Evolutionary conservation across 2,888 invertebrate genomes (phyloP).

Genomic region (Ochropleura leucogaster): DNA sequence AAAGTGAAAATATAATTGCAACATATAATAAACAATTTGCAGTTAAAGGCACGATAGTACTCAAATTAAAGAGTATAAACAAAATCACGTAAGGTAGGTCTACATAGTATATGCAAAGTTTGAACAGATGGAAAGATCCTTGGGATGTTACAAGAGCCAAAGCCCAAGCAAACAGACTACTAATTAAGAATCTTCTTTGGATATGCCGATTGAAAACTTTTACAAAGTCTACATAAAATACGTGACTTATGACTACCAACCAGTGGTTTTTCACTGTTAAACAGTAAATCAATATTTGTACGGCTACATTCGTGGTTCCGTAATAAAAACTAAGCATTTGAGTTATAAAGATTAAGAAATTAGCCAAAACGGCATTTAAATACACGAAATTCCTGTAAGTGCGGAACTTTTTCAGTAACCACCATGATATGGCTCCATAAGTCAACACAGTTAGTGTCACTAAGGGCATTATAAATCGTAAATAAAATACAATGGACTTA

Average conservation of each 20-base stretch:
- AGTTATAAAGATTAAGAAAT: background rate
- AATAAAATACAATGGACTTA: background rate
- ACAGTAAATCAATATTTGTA: background rate
- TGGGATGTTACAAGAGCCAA: background rate
- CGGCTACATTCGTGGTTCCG: background rate
- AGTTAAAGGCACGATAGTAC: background rate
- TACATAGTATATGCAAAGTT: background rate
- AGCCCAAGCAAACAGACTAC: conserved; percentile 1
- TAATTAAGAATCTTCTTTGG: conserved; percentile 5
- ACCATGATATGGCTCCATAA: conserved; percentile 14
- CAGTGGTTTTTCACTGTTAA: background rate
- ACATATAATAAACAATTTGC: conserved; percentile 8
- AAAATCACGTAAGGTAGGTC: rapidly evolving
- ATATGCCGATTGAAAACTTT: background rate
- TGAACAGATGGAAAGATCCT: background rate
- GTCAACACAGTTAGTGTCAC: background rate
- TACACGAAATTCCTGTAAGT: conserved; percentile 4
- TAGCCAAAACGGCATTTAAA: background rate
- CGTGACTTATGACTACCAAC: background rate
- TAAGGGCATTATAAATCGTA: background rate
- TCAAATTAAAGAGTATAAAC: background rate
- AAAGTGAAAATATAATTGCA: conserved; percentile 8
- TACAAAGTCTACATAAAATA: conserved; percentile 14
- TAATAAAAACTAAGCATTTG: background rate
- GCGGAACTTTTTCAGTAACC: background rate